These are phyloP conservation scores for Muscidifurax raptorellus DNA, from an alignment of 1,140 invertebrate genomes.

Conservation along the genomic window DNA sequence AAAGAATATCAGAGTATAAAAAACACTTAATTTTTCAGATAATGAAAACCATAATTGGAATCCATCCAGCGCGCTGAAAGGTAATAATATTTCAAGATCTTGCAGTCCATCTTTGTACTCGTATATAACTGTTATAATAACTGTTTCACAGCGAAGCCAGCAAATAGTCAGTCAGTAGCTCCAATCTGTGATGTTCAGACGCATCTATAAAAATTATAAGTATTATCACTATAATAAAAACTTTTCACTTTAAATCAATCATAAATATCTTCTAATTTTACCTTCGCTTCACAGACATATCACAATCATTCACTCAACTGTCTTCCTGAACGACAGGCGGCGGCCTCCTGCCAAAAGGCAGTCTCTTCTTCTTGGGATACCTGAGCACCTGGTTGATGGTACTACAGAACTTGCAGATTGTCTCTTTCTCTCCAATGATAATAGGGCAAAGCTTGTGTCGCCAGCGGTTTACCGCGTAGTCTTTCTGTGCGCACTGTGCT, in stretches of 20 bases:
- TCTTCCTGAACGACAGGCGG: background rate
- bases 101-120: conserved; percentile 21
- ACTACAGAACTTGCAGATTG: conserved; percentile 34
- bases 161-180: conserved; percentile 22
- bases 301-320: background rate
- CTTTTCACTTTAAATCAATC: background rate
- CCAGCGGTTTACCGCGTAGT: conserved; percentile 39
- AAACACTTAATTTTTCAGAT: background rate
- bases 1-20: background rate
- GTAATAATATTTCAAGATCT: background rate
- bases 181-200: background rate
- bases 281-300: background rate
- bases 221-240: background rate
- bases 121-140: background rate
- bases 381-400: conserved; percentile 37
- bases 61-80: background rate
- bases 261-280: background rate
- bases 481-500: conserved; percentile 39
- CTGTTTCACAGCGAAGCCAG: conserved; percentile 6
- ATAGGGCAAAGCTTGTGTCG: conserved; percentile 46
- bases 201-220: background rate
- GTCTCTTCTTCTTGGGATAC: conserved; percentile 45
- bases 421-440: background rate
- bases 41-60: background rate
- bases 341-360: conserved; percentile 23